Evolutionary conservation across 2,113 vertebrate species (phyloP).

Genomic region (Hiodon alosoides): DNA sequence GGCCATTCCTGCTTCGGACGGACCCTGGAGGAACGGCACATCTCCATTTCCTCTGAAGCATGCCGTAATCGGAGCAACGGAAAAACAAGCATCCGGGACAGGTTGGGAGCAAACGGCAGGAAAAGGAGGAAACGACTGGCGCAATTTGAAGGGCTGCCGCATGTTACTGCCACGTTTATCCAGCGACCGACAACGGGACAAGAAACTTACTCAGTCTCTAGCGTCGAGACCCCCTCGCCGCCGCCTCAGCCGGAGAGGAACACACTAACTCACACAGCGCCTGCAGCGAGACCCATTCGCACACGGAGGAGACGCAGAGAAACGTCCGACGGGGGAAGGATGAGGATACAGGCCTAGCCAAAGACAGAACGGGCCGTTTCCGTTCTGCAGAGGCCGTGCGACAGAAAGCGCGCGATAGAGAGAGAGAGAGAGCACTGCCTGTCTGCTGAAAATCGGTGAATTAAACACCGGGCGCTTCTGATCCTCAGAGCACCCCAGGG

Average conservation of each 20-base stretch:
- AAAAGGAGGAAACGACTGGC: background rate
- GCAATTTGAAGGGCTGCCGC: too few relatives aligned
- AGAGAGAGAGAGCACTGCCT: background rate
- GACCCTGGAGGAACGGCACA: background rate
- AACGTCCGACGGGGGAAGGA: background rate
- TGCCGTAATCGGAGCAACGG: background rate
- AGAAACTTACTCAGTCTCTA: too few relatives aligned
- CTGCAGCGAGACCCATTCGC: too few relatives aligned
- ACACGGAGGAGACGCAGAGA: background rate
- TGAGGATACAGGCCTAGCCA: background rate
- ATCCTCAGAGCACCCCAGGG: background rate
- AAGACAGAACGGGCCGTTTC: background rate
- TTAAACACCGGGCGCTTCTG: conserved; percentile 7
- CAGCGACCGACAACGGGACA: too few relatives aligned
- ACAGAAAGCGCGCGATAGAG: background rate
- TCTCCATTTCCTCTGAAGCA: background rate
- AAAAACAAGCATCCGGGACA: conserved; percentile 15
- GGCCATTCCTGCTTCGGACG: background rate
- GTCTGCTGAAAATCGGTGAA: background rate
- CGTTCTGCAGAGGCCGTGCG: background rate
- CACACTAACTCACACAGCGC: background rate
- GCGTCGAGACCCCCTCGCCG: too few relatives aligned
- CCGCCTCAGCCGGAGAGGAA: too few relatives aligned
- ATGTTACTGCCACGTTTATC: too few relatives aligned
- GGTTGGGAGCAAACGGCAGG: conserved; percentile 17